Base-by-base conservation (phyloP, 2,113 vertebrate genomes). In the Aspidoscelis tigris region DNA sequence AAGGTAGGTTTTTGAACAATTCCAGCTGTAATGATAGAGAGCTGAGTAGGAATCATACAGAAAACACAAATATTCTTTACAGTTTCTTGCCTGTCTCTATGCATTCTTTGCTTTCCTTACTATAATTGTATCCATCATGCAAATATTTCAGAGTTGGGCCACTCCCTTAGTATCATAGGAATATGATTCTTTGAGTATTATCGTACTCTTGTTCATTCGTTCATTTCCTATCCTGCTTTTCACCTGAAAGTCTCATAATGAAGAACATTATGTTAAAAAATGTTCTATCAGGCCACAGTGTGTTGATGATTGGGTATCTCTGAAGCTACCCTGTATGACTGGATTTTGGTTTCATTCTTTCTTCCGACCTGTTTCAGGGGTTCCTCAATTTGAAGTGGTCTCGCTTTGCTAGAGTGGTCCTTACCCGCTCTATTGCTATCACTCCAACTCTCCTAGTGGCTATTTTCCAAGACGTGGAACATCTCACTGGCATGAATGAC, bases 321-420 rank as follows among this genome's bases (percentile, higher is more conserved):
- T 44, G 41, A 7, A 44, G 44, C 41, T 16, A 6, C 20, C 41
- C 26, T 47, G 20, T 7, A 9, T 64, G 33, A 10, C 11, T 72
- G 5, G 55, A 74, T 3, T 61, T 72, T 44, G 3, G 12, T 39
- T 71, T 33, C 21, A 11, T 39, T 3, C 11, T 8, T 79, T 69
- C 5, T 12, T 81, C 78, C 76, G 76, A 7, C 61, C 20, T 0
- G 39, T 82, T 58, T 61, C 94, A 99, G 98, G 98, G 98, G 10
- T 99, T 99, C 92, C 92, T 99, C 86, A 98, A 99, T 93, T 95
- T 99, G 77, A 97, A 93, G n/a, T 99, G 98, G 98, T 98, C 98
- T 0, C 97, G 98, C 3, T 99, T 99, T 5, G 97, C 98, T 0
- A 95, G 98, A 4, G 98, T 99, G 84, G 85, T 98, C 89, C 89